A percentile compares a stretch with the other conserved stretches of the same genome.
Evolutionary conservation across 2,113 vertebrate genomes (phyloP).

Genomic region (Bagarius yarrelli): DNA sequence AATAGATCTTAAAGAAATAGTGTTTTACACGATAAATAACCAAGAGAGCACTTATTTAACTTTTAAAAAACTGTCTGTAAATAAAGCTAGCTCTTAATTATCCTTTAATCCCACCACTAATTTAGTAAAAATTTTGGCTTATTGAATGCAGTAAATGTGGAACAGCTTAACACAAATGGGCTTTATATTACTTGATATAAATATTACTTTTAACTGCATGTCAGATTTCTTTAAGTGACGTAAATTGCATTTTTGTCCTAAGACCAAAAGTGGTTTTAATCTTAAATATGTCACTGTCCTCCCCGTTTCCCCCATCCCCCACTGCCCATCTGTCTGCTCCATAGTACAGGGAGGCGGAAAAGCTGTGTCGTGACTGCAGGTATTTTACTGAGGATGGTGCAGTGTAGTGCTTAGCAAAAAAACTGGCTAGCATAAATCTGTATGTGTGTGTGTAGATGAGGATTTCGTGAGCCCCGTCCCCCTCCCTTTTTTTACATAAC

Average conservation of each 20-base stretch:
- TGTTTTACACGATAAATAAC: not conserved
- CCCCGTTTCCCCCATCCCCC: constrained; percentile 25
- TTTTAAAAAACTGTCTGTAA: not conserved
- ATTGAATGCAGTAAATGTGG: not conserved
- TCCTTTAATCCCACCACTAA: not conserved
- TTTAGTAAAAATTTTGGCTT: not conserved
- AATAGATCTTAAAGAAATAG: not conserved
- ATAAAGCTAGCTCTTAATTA: not conserved
- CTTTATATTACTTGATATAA: not conserved
- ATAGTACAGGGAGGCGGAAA: constrained; percentile 22
- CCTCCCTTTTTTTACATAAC: constrained; percentile 19
- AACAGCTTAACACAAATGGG: not conserved
- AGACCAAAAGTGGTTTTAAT: not conserved
- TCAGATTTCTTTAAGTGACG: not conserved
- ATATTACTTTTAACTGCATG: not conserved
- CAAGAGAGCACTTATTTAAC: not conserved
- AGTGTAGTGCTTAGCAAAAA: constrained; percentile 4
- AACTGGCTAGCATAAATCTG: constrained; percentile 1
- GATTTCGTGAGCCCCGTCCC: not conserved
- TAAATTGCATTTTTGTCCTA: not conserved
- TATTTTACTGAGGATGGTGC: constrained; percentile 19
- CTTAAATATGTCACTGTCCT: constrained; percentile 9
- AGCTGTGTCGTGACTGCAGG: constrained; percentile 37
- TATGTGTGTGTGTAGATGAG: not conserved
- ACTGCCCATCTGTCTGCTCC: constrained; percentile 30